Percentiles rank a stretch among this genome's conserved stretches.
Evolutionary conservation across 2,888 invertebrate genomes (phyloP).

Genomic region (Dorcus hopei): DNA sequence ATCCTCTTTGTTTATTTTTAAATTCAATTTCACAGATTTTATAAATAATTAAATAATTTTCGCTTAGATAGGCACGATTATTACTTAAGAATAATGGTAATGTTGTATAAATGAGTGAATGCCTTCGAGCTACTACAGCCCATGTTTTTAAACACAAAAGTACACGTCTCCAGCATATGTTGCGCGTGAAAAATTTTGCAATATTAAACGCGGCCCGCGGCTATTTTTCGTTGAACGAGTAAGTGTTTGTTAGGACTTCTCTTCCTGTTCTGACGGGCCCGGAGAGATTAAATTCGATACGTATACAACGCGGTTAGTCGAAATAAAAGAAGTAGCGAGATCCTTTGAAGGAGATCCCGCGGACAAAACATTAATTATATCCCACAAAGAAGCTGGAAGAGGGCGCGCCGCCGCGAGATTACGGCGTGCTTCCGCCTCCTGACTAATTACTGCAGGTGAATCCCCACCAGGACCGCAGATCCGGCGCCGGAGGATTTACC

Average conservation of each 20-base stretch:
- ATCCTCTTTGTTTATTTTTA: too few species aligned
- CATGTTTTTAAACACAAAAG: too few species aligned
- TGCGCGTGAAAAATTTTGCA: too few species aligned
- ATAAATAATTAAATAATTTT: too few species aligned
- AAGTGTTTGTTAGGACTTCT: neutral
- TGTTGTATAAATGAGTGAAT: too few species aligned
- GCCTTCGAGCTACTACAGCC: too few species aligned
- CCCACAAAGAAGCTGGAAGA: conserved; percentile 32
- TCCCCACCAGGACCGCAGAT: conserved; percentile 24
- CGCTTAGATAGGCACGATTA: too few species aligned
- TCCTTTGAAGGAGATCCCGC: conserved; percentile 32
- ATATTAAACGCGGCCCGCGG: too few species aligned
- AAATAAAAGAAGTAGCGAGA: conserved; percentile 15
- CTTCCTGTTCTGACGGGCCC: neutral
- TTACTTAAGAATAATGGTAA: too few species aligned
- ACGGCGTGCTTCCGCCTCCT: conserved; percentile 37
- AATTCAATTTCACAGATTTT: too few species aligned
- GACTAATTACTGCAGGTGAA: conserved; percentile 42
- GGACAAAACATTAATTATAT: conserved; percentile 41
- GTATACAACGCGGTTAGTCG: neutral
- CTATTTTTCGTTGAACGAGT: neutral
- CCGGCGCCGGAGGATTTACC: neutral
- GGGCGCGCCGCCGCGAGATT: conserved; percentile 31
- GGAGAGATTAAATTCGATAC: neutral
- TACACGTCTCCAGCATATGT: too few species aligned